Evolutionary conservation across 1,140 invertebrate species (phyloP).

Genomic region (Drosophila teissieri): DNA sequence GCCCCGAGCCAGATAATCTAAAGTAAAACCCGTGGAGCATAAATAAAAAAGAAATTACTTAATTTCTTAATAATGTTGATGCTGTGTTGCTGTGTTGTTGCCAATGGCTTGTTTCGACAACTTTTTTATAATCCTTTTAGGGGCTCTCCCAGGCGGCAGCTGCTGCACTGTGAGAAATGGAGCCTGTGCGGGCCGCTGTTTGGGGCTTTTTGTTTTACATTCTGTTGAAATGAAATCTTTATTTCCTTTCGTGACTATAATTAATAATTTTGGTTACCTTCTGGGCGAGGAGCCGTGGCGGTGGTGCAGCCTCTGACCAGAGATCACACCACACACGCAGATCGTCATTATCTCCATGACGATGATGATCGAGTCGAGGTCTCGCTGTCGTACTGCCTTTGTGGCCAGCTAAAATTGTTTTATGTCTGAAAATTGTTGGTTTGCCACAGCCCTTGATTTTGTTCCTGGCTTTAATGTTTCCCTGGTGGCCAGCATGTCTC

Average conservation of each 20-base stretch:
- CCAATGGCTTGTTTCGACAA: conserved; percentile 82
- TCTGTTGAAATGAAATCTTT: conserved; percentile 84
- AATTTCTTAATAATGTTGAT: conserved; percentile 82
- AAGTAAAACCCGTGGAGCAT: conserved; percentile 82
- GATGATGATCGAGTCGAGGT: conserved; percentile 31
- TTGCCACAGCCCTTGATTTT: conserved; percentile 40
- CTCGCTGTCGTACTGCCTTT: conserved; percentile 9
- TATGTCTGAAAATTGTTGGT: conserved; percentile 80
- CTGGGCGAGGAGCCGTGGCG: conserved; percentile 26
- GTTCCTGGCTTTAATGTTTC: conserved; percentile 53
- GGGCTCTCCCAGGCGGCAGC: conserved; percentile 60
- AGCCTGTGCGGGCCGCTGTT: conserved; percentile 62
- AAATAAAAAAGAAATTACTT: conserved; percentile 84
- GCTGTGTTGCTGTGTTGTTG: conserved; percentile 53
- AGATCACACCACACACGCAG: conserved; percentile 73
- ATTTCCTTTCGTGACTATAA: conserved; percentile 84
- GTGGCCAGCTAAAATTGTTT: conserved; percentile 70
- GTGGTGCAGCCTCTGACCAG: conserved; percentile 51
- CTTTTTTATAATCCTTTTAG: conserved; percentile 83
- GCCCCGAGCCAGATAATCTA: conserved; percentile 71
- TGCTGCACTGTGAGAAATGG: conserved; percentile 74
- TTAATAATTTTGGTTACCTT: conserved; percentile 73
- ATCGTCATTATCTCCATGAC: conserved; percentile 56
- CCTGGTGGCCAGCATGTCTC: conserved; percentile 79
- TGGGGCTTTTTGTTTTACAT: conserved; percentile 59